A percentile compares a stretch with the other conserved stretches of the same genome.
Conservation (phyloP, 2,113 vertebrate genomes). For the Anguilla japonica region DNA sequence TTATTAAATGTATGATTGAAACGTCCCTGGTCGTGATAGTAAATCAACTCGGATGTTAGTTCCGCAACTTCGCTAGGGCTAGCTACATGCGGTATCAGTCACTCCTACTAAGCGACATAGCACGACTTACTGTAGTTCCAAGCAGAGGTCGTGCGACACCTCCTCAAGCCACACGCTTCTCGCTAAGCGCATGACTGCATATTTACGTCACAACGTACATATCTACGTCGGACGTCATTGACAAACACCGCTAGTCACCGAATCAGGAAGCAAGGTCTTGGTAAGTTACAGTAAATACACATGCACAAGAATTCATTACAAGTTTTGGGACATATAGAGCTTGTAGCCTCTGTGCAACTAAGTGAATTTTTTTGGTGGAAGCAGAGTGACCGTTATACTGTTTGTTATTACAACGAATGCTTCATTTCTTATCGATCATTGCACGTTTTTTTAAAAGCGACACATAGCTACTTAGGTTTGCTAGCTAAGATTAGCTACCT, state of each 20-base stretch:
- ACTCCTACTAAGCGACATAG: neutral
- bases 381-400: neutral
- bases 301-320: neutral
- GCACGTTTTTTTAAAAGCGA: neutral
- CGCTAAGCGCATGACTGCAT: slow-evolving; percentile 49
- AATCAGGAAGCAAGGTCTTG: slow-evolving; percentile 60
- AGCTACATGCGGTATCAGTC: slow-evolving; percentile 23
- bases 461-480: neutral
- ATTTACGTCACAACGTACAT: slow-evolving; percentile 19
- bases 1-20: neutral
- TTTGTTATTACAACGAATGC: neutral
- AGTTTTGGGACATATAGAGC: neutral
- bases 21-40: neutral
- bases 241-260: slow-evolving; percentile 36
- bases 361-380: neutral
- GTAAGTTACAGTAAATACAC: slow-evolving; percentile 49
- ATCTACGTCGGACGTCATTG: neutral
- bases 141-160: too few relatives aligned
- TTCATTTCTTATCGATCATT: neutral
- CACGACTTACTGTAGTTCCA: too few relatives aligned
- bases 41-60: neutral
- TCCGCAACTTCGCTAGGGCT: neutral
- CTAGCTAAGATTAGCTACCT: neutral
- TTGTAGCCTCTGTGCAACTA: neutral
- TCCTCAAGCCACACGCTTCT: neutral